These are phyloP conservation scores for Iselma pallidipennis DNA, from an alignment of 2,888 invertebrate species.

Conservation along the genomic window DNA sequence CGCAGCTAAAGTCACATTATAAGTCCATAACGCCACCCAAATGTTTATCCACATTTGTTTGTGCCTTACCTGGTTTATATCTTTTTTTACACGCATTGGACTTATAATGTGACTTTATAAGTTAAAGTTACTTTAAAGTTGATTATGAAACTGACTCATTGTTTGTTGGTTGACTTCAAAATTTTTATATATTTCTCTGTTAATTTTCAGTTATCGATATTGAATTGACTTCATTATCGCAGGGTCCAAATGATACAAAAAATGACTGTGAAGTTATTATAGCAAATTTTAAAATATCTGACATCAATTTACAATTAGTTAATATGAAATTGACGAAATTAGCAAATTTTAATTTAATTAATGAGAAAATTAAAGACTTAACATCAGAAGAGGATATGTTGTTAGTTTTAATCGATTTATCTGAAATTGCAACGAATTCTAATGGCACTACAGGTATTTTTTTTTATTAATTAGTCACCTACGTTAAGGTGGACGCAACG, in stretches of 20 bases:
- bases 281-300: conserved; percentile 60
- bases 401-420: conserved; percentile 50
- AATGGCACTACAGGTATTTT: conserved; percentile 35
- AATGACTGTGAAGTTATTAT: conserved; percentile 43
- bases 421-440: conserved; percentile 27
- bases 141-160: too few species aligned
- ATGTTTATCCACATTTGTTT: too few species aligned
- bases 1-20: too few species aligned
- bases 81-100: too few species aligned
- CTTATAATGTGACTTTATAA: too few species aligned
- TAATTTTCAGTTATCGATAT: conserved; percentile 37
- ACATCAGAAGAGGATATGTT: conserved; percentile 42
- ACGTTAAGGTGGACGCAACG: too few species aligned
- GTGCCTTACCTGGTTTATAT: too few species aligned
- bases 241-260: conserved; percentile 39
- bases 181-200: too few species aligned
- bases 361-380: conserved; percentile 39
- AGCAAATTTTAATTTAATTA: conserved; percentile 32
- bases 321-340: conserved; percentile 48
- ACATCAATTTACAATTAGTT: conserved; percentile 57
- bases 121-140: too few species aligned
- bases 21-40: too few species aligned
- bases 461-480: too few species aligned
- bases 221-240: conserved; percentile 39
- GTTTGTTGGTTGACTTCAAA: too few species aligned